These are phyloP conservation scores for Sepioteuthis lessoniana DNA, from an alignment of 2,888 invertebrate species.

Conservation along the genomic window DNA sequence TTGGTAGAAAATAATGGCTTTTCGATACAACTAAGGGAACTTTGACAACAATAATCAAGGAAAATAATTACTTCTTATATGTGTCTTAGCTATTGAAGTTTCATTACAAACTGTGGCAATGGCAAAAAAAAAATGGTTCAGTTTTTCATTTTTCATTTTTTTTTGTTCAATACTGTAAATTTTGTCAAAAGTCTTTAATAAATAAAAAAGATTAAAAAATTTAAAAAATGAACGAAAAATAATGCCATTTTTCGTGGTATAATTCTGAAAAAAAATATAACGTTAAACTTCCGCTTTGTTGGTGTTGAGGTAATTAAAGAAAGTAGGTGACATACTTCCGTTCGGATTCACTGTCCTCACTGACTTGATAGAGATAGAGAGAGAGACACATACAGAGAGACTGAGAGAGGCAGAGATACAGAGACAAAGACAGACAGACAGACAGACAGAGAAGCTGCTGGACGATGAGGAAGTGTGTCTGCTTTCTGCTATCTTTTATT, in stretches of 20 bases:
- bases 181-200: not conserved
- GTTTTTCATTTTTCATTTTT: too few species aligned
- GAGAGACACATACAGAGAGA: not conserved
- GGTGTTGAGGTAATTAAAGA: not conserved
- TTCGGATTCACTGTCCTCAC: not conserved
- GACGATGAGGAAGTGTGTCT: too few species aligned
- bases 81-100: too few species aligned
- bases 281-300: not conserved
- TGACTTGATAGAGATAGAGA: not conserved
- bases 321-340: constrained; percentile 17
- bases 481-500: too few species aligned
- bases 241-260: not conserved
- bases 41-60: too few species aligned
- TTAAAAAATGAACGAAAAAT: not conserved
- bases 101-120: too few species aligned
- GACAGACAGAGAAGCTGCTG: not conserved
- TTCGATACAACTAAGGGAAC: too few species aligned
- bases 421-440: too few species aligned
- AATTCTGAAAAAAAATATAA: not conserved
- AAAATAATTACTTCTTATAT: too few species aligned
- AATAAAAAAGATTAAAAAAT: not conserved
- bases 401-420: not conserved
- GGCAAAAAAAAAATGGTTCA: too few species aligned
- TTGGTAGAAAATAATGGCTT: too few species aligned
- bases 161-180: too few species aligned